A percentile compares a stretch with the other conserved stretches of the same genome.
phyloP scores from a whole-genome alignment of 2,888 invertebrate species.

The Volucella zonaria region DNA sequence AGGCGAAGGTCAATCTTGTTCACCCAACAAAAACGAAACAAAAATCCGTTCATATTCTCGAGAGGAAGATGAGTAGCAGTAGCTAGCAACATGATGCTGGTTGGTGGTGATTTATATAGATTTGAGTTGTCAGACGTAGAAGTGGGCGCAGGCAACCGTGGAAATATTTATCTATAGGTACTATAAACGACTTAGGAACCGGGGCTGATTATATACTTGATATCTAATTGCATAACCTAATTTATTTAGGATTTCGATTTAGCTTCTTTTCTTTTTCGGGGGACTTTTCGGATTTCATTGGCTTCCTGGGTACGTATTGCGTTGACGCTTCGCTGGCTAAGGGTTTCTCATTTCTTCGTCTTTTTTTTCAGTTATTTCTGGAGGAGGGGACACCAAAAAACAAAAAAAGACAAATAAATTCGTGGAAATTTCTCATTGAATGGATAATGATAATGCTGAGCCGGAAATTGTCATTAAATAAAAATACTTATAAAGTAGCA shows the following conservation, averaged over 20 bases:
- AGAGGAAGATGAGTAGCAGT: too few relatives aligned
- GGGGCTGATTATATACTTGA: constrained; percentile 30
- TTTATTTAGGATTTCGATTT: constrained; percentile 38
- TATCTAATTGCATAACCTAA: constrained; percentile 63
- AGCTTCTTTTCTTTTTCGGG: constrained; percentile 1
- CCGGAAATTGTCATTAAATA: constrained; percentile 72
- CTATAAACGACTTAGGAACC: constrained; percentile 22
- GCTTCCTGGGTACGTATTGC: constrained; percentile 34
- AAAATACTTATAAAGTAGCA: constrained; percentile 61
- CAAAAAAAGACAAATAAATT: constrained; percentile 9
- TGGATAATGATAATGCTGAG: constrained; percentile 56
- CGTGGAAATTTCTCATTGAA: constrained; percentile 65
- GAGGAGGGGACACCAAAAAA: constrained; percentile 4
- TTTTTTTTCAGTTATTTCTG: constrained; percentile 13
- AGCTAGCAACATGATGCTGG: constrained; percentile 18
- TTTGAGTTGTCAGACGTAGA: not conserved
- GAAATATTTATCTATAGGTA: not conserved
- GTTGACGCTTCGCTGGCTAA: constrained; percentile 62
- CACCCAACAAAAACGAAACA: constrained; percentile 64
- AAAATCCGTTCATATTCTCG: too few relatives aligned
- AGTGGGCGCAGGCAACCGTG: too few relatives aligned
- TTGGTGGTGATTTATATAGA: constrained; percentile 15
- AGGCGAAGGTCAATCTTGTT: constrained; percentile 69
- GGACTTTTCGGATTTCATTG: constrained; percentile 3
- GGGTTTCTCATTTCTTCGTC: constrained; percentile 45